Evolutionary conservation across 2,797 vertebrate genomes (phyloP).

Genomic region (Hapalemur alaotrensis): DNA sequence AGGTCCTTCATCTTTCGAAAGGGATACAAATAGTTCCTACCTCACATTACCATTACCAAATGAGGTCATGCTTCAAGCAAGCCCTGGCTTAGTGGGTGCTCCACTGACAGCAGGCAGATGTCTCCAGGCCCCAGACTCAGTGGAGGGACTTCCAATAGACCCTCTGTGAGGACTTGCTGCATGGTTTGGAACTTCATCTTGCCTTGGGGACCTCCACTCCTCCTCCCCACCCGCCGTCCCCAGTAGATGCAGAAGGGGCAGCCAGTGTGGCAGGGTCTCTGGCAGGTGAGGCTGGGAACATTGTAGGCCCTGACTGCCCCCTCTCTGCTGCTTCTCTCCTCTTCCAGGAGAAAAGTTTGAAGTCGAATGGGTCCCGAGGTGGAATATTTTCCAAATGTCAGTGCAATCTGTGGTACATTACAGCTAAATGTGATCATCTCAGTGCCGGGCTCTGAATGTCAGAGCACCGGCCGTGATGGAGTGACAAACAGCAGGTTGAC

Average conservation of each 20-base stretch:
- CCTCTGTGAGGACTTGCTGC: background rate
- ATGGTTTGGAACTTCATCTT: background rate
- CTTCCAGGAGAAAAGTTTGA: conserved; percentile 75
- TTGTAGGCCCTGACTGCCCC: fast-evolving
- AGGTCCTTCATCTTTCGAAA: background rate
- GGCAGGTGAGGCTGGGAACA: background rate
- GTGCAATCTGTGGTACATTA: conserved; percentile 85
- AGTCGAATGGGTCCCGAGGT: conserved; percentile 84
- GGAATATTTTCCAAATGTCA: conserved; percentile 86
- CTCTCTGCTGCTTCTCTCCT: conserved; percentile 26
- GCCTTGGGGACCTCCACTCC: background rate
- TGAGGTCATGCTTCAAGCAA: background rate
- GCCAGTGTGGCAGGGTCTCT: background rate
- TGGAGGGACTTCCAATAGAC: fast-evolving
- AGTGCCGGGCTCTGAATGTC: conserved; percentile 83
- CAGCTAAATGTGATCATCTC: conserved; percentile 81
- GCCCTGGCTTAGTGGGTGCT: background rate
- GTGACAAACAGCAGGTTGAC: conserved; percentile 81
- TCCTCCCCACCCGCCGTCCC: background rate
- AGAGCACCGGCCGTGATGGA: conserved; percentile 76
- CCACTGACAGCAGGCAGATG: background rate
- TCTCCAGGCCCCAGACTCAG: fast-evolving
- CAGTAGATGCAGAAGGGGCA: background rate
- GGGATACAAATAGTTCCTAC: background rate
- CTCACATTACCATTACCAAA: background rate